phyloP scores from a whole-genome alignment of 2,888 invertebrate genomes.

The Apodemia hepburni region DNA sequence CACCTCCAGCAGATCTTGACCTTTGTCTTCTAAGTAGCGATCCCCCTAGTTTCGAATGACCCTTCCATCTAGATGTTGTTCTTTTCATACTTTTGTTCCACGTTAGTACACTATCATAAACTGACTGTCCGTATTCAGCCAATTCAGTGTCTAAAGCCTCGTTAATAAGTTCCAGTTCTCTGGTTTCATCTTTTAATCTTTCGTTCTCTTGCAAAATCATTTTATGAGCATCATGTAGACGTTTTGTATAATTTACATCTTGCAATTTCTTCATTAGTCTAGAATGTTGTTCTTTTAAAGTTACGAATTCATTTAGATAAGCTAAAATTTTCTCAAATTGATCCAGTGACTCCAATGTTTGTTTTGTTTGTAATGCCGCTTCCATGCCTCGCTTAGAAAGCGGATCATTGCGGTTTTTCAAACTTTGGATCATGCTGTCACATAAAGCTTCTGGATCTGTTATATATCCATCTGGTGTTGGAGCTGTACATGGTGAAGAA shows the following conservation, averaged over 20 bases:
- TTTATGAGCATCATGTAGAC: constrained; percentile 81
- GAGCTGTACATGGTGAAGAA: constrained; percentile 65
- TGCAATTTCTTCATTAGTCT: constrained; percentile 83
- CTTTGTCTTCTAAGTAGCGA: constrained; percentile 80
- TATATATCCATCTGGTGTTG: constrained; percentile 51
- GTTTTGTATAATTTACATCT: constrained; percentile 86
- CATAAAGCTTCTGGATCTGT: constrained; percentile 59
- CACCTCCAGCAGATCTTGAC: constrained; percentile 84
- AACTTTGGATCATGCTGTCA: constrained; percentile 60
- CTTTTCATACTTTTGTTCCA: constrained; percentile 75
- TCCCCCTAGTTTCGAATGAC: constrained; percentile 66
- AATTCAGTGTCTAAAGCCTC: constrained; percentile 78
- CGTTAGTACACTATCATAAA: constrained; percentile 83
- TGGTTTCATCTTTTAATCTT: constrained; percentile 52
- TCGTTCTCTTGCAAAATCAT: constrained; percentile 68
- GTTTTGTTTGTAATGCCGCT: constrained; percentile 77
- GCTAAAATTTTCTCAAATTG: constrained; percentile 89
- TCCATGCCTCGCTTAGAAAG: constrained; percentile 76
- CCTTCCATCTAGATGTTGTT: constrained; percentile 72
- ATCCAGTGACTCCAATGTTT: constrained; percentile 85
- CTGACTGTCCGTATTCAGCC: constrained; percentile 81
- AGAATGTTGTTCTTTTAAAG: constrained; percentile 85
- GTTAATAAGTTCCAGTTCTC: constrained; percentile 60
- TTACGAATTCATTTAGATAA: constrained; percentile 87
- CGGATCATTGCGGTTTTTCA: constrained; percentile 62